Conservation (phyloP, 2,888 invertebrate genomes). For the Cryptocheilus praepositus region DNA sequence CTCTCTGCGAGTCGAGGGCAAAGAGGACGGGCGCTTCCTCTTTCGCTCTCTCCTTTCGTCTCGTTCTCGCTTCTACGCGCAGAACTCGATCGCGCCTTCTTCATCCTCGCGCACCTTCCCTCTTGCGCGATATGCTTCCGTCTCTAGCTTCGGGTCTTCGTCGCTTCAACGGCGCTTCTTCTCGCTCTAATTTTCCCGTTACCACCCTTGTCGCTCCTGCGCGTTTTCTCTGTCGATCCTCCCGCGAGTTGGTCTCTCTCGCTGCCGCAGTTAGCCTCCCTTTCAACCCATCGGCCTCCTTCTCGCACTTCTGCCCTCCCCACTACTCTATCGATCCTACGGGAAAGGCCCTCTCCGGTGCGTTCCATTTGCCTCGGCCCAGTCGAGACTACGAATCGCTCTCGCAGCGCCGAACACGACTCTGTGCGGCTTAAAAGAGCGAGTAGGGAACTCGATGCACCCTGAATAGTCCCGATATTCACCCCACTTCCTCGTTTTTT, state of each 20-base stretch:
- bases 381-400: constrained; percentile 51
- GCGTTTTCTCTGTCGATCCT: constrained; percentile 15
- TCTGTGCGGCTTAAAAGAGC: constrained; percentile 30
- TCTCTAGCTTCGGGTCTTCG: too few relatives aligned
- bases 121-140: too few relatives aligned
- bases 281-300: constrained; percentile 6
- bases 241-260: constrained; percentile 2
- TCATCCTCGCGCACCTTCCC: constrained; percentile 5
- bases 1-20: constrained; percentile 5
- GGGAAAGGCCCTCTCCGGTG: constrained; percentile 54
- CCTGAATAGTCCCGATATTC: constrained; percentile 22
- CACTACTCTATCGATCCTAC: constrained; percentile 66
- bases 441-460: constrained; percentile 27
- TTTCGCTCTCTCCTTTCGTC: constrained; percentile 11
- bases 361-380: constrained; percentile 56
- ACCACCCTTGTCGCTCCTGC: constrained; percentile 15
- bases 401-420: constrained; percentile 30
- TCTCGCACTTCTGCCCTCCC: constrained; percentile 39
- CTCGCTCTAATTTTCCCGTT: constrained; percentile 19
- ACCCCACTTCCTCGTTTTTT: background rate
- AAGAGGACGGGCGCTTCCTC: too few relatives aligned
- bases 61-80: constrained; percentile 7
- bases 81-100: background rate
- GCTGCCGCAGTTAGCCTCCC: constrained; percentile 8
- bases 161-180: too few relatives aligned